Evolutionary conservation across 2,888 invertebrate genomes (phyloP), one percentile per base, ranked within the genome.

Genomic region (Seira sanloemensis): DNA sequence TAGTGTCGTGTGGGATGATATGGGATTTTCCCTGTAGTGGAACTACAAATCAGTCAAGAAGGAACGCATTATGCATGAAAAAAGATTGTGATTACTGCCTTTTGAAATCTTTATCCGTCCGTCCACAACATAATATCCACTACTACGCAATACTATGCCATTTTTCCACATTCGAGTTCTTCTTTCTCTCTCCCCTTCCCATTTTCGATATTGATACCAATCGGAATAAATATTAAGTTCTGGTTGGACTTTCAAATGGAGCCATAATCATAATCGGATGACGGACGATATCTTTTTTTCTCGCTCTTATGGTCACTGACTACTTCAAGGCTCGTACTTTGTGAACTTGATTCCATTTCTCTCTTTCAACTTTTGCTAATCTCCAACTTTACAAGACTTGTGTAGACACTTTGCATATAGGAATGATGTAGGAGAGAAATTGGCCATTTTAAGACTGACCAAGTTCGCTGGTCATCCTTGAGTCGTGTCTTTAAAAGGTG

Each of bases 391-490:
- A 75, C 65, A n/a, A n/a, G 66, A 25, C 62, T 58, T 68, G 62
- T 19, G 26, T 7, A 27, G 50, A 50, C 71, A 16, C 69, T 71
- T 71, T 69, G 12, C 58, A 65, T 75, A 25, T 37, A 37, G 26
- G 54, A 19, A 62, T 62, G 19, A 67, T 72, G 81, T 82, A 82
- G 81, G 81, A 82, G 78, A 25, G 80, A 76, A 76, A 72, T 62
- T 76, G 50, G 69, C 81, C 81, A 82, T 82, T 80, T 80, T 69
- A 69, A 81, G 76, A 72, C 73, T 37, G 68, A 73, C 77, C 83
- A 77, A 74, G 62, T 77, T 77, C 67, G 73, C 74, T 72, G 76
- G 79, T 86, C 83, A 82, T 83, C 82, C 79, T 82, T 83, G 78
- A 78, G 23, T 71, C 54, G 37, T 68, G 69, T 71, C 71, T 78